Base-by-base conservation (phyloP, 2,113 vertebrate species). In the Bos javanicus region DNA sequence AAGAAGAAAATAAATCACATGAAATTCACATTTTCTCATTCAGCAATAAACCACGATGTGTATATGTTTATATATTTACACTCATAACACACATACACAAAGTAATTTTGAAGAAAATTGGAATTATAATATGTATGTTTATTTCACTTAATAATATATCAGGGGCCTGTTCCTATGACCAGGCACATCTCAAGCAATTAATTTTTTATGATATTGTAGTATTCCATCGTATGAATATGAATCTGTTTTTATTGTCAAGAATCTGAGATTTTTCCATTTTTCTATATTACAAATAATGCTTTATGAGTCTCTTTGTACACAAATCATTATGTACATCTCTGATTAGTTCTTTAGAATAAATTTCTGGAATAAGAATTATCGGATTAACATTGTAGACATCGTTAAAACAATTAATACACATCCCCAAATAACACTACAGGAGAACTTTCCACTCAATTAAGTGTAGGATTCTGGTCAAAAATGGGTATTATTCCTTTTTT, bases 291-390 rank as follows among this genome's bases (percentile, higher is more conserved):
- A 81, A 60, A 91, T 62, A 92, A 85, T 39, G 6, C 8, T 90
- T 95, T 67, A 83, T 83, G 54, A 92, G 86, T 36, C 8, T 56
- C 59, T 93, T 54, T 90, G 39, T 76, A 92, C 48, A 81, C 84
- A 88, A 87, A 91, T 74, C 50, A 74, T 46, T 84, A n/a, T 64
- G 25, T 26, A 90, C 15, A 90, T 60, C 33, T 83, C 12, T 71
- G 8, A 80, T 91, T 90, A 82, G 91, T 94, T 94, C 74, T 82
- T 82, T 59, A 89, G 48, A 39, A 96, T 54, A 91, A 95, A 88
- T 78, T 90, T 10, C 25, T 30, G 4, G 56, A 67, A 67, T 56
- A 54, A 97, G 43, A 91, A 88, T 81, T 87, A 95, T 5, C 71
- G 1, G 19, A 28, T 89, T 43, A 95, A 54, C 7, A 76, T 3